Base-by-base conservation (phyloP, 2,888 invertebrate species). In the Cepaea hortensis region DNA sequence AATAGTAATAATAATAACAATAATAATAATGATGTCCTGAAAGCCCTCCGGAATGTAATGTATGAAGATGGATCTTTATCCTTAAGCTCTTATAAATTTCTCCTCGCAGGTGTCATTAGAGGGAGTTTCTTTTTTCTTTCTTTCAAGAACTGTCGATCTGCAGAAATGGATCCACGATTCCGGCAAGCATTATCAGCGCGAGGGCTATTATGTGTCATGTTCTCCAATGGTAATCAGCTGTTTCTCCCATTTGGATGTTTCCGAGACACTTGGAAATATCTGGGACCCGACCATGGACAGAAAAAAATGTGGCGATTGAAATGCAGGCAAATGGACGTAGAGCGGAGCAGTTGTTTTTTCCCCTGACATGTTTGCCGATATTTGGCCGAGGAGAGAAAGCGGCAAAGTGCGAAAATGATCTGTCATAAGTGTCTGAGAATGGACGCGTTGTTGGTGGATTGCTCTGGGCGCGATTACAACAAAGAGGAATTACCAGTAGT, bases 181-280 rank as follows among this genome's bases (percentile, higher is more conserved):
- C 50, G 20, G 35, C 72, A 73, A 55, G 72, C 82, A 82, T 82
- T 82, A 82, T 18, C 82, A 61, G n/a, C n/a, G 20, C 18, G 7
- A 55, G 50, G 61, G 70, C 82, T 86, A 89, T 87, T 87, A 89
- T 81, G 85, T 79, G 77, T 87, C 79, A 89, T 89, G 88, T 87
- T 89, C 89, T 85, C 81, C 46, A 79, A 80, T 81, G 83, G 82
- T 88, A 89, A 89, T 88, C 87, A 88, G 85, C 86, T 88, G 88
- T 89, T 88, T 88, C 89, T 88, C 86, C 85, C 83, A 88, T 89
- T 89, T 88, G 87, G 70, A 70, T 82, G 82, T 73, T n/a, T 23
- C 18, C 15, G 3, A 82, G 55, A 81, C 68, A 70, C 81, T 9
- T 81, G 72, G n/a, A 72, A 82, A 82, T 73, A 35, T 81, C 81